Conservation (phyloP, 2,113 vertebrate genomes). For the Trachemys scripta region DNA sequence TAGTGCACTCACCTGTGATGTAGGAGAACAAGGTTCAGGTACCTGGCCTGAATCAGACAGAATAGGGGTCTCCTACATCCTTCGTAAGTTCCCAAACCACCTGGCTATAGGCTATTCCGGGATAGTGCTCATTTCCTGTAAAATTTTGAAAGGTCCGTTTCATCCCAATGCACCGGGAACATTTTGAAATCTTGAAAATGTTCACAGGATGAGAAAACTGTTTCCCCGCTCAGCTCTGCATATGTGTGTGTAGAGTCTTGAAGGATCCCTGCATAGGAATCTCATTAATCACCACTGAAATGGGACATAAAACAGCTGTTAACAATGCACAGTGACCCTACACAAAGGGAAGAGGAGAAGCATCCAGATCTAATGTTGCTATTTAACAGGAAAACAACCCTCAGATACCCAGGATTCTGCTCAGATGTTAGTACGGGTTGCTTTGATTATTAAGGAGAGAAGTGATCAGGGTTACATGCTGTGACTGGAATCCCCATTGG, state of each 20-base stretch:
- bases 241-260: neutral
- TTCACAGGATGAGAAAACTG: no score
- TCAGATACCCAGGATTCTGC: fast-evolving
- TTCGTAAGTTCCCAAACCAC: no score
- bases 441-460: neutral
- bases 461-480: neutral
- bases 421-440: neutral
- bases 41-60: no score
- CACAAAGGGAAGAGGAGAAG: neutral
- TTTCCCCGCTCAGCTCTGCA: no score
- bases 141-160: no score
- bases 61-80: no score
- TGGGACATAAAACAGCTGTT: neutral
- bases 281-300: neutral
- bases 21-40: no score
- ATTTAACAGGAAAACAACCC: fast-evolving
- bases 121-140: no score
- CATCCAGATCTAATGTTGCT: neutral
- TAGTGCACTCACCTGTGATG: no score
- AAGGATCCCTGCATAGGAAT: neutral
- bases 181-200: no score
- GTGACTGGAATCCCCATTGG: fast-evolving
- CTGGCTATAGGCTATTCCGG: no score
- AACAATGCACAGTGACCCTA: neutral
- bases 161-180: no score